These are phyloP conservation scores for Tachuris rubrigastra DNA, from an alignment of 2,113 vertebrate genomes.

Conservation along the genomic window DNA sequence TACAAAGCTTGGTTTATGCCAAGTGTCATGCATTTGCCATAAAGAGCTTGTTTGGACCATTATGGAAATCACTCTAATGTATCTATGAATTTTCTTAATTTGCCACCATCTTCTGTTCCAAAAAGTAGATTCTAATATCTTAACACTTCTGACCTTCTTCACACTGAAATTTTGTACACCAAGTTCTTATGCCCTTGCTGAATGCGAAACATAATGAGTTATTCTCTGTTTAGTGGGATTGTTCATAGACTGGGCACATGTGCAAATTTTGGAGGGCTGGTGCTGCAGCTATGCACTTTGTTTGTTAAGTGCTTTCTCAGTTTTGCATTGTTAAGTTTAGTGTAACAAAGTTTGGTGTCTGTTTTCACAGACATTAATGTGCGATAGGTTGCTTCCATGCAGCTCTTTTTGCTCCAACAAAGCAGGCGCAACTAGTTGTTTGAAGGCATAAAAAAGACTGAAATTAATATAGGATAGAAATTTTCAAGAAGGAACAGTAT, in stretches of 20 bases:
- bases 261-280: neutral
- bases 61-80: neutral
- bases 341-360: neutral
- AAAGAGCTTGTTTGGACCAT: neutral
- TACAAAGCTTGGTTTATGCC: neutral
- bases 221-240: neutral
- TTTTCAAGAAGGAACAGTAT: neutral
- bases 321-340: neutral
- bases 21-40: neutral
- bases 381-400: neutral
- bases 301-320: neutral
- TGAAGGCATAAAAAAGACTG: neutral
- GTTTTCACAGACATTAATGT: neutral
- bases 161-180: neutral
- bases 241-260: fast-evolving
- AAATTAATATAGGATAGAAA: neutral
- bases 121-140: neutral
- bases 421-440: neutral
- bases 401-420: neutral
- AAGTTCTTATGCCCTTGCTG: neutral
- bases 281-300: neutral
- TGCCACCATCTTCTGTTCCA: neutral
- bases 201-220: neutral
- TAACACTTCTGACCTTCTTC: neutral
- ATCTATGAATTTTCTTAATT: neutral